Percentiles rank a stretch among this genome's conserved stretches.
phyloP scores from a whole-genome alignment of 1,140 invertebrate species.

The Archegozetes longisetosus region DNA sequence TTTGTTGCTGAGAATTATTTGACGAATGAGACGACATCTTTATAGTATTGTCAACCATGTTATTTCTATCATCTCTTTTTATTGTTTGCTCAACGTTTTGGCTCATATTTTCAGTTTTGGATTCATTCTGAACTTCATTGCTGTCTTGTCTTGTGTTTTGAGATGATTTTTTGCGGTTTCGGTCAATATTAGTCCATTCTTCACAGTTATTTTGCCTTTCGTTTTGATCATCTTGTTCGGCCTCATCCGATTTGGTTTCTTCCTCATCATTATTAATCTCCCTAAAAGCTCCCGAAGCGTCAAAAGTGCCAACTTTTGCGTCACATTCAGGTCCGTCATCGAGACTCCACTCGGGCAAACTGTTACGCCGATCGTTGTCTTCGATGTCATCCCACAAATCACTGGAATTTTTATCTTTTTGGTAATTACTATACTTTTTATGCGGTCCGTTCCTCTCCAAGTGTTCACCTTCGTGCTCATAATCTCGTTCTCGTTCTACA shows the following conservation, averaged over 20 bases:
- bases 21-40: neutral
- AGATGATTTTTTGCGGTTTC: neutral
- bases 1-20: neutral
- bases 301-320: conserved; percentile 58
- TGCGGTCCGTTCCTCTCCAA: neutral
- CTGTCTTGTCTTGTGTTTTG: neutral
- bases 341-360: conserved; percentile 32
- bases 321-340: conserved; percentile 35
- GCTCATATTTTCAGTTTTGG: too few relatives aligned
- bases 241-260: conserved; percentile 24
- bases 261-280: conserved; percentile 15
- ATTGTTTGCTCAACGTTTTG: neutral
- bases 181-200: neutral
- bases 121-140: neutral
- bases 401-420: neutral
- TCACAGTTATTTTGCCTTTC: conserved; percentile 1
- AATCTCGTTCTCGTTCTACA: conserved; percentile 9
- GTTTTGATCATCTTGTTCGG: conserved; percentile 15
- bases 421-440: neutral
- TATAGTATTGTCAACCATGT: too few relatives aligned
- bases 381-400: conserved; percentile 12
- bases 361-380: conserved; percentile 20
- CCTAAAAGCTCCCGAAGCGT: conserved; percentile 60
- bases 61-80: neutral
- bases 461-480: neutral